Evolutionary conservation across 2,888 invertebrate genomes (phyloP), one percentile per base, ranked within the genome.

Genomic region (Ceratothoa steindachneri): DNA sequence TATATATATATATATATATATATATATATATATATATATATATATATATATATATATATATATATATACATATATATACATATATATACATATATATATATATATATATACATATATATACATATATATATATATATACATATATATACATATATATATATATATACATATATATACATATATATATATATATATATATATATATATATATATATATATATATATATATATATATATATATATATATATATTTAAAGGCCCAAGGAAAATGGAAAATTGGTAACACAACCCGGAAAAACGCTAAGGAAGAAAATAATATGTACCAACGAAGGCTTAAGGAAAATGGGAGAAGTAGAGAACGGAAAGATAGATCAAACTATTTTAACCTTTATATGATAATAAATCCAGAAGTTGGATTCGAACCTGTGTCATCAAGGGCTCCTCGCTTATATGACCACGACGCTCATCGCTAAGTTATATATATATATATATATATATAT

Each of bases 1-100:
- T 65, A 65, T 65, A 65, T 7, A 65, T 65, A 65, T 65, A 65
- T 65, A 65, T 65, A 65, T 65, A 65, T 65, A 65, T 65, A 65
- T 65, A 60, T 60, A 60, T 60, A 60, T 60, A 60, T 60, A 60
- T 60, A 60, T 60, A 60, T 60, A 60, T 60, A 60, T 60, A 60
- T 60, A 60, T 60, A 60, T 60, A 60, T 60, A 60, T 60, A 60
- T 60, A 60, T 60, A 60, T 60, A 60, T 60, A 60, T 60, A 60
- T 60, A 60, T 60, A 60, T 60, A 60, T 60, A 60, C n/a, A 60
- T 60, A 60, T 60, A 60, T 60, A 60, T 60, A 60, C n/a, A 60
- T 60, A 60, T 60, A 60, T 60, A 60, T 60, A 60, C n/a, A 60
- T 60, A 60, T 60, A 60, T 60, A 60, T 60, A 60, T 60, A 60